Conservation (phyloP, 1,140 invertebrate genomes). For the Condylostylus longicornis region DNA sequence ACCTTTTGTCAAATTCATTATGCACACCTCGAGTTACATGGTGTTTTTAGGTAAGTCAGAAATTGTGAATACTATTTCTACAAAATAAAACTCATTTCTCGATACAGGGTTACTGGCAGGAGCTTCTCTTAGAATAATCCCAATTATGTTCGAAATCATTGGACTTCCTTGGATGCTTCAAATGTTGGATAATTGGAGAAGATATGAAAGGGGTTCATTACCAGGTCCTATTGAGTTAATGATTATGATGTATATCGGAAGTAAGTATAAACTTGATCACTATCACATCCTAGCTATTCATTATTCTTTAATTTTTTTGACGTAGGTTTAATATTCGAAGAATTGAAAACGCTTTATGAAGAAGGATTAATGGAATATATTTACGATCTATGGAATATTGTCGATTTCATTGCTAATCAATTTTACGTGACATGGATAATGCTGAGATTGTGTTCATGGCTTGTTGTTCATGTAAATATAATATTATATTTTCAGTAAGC, state of each 20-base stretch:
- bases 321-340: constrained; percentile 76
- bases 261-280: too few relatives aligned
- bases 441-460: constrained; percentile 57
- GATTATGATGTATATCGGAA: constrained; percentile 69
- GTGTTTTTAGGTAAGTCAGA: constrained; percentile 65
- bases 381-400: constrained; percentile 90
- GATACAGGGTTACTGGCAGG: constrained; percentile 56
- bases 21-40: constrained; percentile 76
- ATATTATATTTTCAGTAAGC: not conserved
- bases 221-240: constrained; percentile 69
- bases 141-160: constrained; percentile 58
- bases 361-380: constrained; percentile 81
- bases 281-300: too few relatives aligned
- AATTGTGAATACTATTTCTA: too few relatives aligned
- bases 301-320: too few relatives aligned
- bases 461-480: constrained; percentile 53
- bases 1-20: constrained; percentile 89
- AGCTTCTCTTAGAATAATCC: constrained; percentile 69
- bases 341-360: constrained; percentile 73
- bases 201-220: constrained; percentile 63
- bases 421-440: constrained; percentile 87
- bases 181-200: constrained; percentile 54
- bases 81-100: not conserved
- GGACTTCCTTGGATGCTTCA: constrained; percentile 55
- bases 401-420: constrained; percentile 88